Percentiles rank a stretch among this genome's conserved stretches.
Evolutionary conservation across 2,113 vertebrate genomes (phyloP).

Genomic region (Misgurnus mizolepis): DNA sequence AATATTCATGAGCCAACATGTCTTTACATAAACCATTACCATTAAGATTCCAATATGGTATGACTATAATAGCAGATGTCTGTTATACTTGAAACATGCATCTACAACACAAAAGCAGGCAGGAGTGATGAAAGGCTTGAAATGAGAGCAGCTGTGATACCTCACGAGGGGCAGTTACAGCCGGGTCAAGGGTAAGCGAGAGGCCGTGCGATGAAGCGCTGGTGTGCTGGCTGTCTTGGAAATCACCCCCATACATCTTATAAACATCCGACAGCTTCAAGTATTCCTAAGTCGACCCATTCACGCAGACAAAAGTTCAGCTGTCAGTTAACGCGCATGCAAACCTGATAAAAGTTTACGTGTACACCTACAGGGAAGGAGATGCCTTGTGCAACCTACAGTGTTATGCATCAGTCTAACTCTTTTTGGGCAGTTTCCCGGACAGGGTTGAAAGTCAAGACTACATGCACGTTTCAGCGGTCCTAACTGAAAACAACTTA

Average conservation of each 20-base stretch:
- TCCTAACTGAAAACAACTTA: too few species aligned
- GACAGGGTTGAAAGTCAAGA: too few species aligned
- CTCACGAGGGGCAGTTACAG: constrained; percentile 71
- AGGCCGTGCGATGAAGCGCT: constrained; percentile 60
- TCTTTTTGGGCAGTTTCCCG: not conserved
- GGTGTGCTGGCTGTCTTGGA: constrained; percentile 62
- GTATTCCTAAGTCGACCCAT: constrained; percentile 74
- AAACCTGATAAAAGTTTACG: not conserved
- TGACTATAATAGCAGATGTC: not conserved
- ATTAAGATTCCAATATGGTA: not conserved
- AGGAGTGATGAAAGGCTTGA: not conserved
- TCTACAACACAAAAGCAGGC: not conserved
- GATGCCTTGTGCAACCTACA: not conserved
- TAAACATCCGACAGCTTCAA: constrained; percentile 80
- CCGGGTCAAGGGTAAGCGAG: constrained; percentile 70
- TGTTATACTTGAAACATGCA: not conserved
- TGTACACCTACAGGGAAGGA: not conserved
- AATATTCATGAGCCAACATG: too few species aligned
- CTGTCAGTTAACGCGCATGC: constrained; percentile 41
- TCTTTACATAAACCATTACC: too few species aligned
- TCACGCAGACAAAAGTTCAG: constrained; percentile 54
- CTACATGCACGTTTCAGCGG: too few species aligned
- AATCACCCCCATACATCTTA: constrained; percentile 74
- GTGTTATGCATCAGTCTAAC: not conserved
- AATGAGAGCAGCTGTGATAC: constrained; percentile 66